Conservation (phyloP, 2,797 vertebrate genomes). For the Pseudochirops corinnae region DNA sequence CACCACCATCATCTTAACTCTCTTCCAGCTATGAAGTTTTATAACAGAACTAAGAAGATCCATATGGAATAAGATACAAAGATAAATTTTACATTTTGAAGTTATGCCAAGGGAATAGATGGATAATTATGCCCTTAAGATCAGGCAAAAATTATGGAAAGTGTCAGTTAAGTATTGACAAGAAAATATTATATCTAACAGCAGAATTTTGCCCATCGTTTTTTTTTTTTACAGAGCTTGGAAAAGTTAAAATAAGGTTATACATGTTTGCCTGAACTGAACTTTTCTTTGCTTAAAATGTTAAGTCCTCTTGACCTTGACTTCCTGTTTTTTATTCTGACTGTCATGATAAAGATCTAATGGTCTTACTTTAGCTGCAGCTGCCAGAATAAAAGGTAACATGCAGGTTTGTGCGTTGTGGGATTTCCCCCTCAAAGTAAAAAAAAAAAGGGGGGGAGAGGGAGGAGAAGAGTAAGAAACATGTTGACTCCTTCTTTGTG, state of each 20-base stretch:
- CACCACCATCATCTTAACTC: not conserved
- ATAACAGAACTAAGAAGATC: not conserved
- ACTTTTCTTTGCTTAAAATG: slow-evolving; percentile 19
- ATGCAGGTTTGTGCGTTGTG: slow-evolving; percentile 59
- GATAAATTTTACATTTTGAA: not conserved
- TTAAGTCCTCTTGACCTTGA: not conserved
- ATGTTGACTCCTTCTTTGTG: slow-evolving; percentile 85
- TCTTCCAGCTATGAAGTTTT: not conserved
- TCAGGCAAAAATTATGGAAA: slow-evolving; percentile 6
- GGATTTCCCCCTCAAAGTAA: slow-evolving; percentile 42
- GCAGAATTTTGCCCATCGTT: slow-evolving; percentile 72
- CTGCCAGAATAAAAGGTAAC: slow-evolving; percentile 83
- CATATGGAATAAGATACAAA: not conserved
- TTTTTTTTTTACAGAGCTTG: slow-evolving; percentile 34
- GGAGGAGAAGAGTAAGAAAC: slow-evolving; percentile 73
- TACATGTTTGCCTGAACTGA: not conserved
- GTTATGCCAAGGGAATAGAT: no score
- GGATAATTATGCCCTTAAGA: not conserved
- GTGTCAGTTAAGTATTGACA: not conserved
- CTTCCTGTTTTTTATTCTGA: slow-evolving; percentile 42
- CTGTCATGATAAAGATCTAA: slow-evolving; percentile 21
- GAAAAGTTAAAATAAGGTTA: slow-evolving; percentile 22
- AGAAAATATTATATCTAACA: slow-evolving; percentile 54
- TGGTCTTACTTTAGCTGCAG: slow-evolving; percentile 82
- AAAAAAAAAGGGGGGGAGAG: slow-evolving; percentile 35